These are phyloP conservation scores for Pteropus alecto DNA, from an alignment of 2,113 vertebrate genomes.

Conservation along the genomic window DNA sequence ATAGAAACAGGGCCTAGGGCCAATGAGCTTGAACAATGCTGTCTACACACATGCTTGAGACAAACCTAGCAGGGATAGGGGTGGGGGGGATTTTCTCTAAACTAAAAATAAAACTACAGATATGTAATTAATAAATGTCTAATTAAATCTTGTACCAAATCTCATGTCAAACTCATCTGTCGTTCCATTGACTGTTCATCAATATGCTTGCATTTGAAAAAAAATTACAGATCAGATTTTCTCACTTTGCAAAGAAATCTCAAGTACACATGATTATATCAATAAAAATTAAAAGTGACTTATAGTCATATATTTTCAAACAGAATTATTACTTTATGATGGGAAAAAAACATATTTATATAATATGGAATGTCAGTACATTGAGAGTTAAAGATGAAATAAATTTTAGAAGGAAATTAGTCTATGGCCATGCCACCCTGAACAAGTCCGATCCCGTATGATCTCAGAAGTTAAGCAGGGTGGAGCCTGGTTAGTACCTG, in stretches of 20 bases:
- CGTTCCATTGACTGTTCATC: not conserved
- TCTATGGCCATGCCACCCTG: no score
- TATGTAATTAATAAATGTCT: slow-evolving; percentile 41
- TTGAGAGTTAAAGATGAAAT: not conserved
- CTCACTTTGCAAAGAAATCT: slow-evolving; percentile 1
- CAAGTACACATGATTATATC: not conserved
- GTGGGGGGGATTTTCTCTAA: not conserved
- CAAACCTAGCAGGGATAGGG: not conserved
- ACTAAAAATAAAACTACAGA: slow-evolving; percentile 45
- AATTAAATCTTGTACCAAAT: slow-evolving; percentile 3
- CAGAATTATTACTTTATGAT: not conserved
- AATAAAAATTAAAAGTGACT: not conserved
- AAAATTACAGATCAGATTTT: not conserved
- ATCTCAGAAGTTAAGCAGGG: no score
- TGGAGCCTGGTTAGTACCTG: no score
- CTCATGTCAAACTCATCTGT: not conserved
- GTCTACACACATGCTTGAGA: not conserved
- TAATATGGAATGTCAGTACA: not conserved
- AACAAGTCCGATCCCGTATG: no score
- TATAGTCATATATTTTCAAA: not conserved
- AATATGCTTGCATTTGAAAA: slow-evolving; percentile 30
- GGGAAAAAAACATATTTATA: not conserved
- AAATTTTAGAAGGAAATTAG: no score
- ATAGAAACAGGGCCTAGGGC: slow-evolving; percentile 45
- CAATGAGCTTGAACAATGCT: slow-evolving; percentile 13